These are phyloP conservation scores for Pasiphila rectangulata DNA, from an alignment of 2,888 invertebrate species.

Conservation along the genomic window DNA sequence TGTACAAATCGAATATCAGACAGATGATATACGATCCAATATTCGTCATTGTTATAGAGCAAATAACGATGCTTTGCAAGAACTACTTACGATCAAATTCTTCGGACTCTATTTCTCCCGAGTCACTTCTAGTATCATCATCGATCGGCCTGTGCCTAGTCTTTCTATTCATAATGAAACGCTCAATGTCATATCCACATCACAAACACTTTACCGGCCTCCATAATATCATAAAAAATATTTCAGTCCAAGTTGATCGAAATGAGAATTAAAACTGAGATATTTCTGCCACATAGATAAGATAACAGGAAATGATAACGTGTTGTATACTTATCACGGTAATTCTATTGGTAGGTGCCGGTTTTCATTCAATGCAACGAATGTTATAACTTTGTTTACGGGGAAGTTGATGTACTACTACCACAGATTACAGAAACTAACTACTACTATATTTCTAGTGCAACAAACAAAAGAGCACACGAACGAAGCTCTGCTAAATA, in stretches of 20 bases:
- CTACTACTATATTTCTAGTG: too few species aligned
- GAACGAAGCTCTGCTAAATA: too few species aligned
- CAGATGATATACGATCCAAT: too few species aligned
- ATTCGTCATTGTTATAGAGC: background rate
- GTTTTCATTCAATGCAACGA: slow-evolving; percentile 40
- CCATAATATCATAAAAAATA: slow-evolving; percentile 39
- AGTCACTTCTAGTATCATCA: slow-evolving; percentile 70
- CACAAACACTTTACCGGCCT: slow-evolving; percentile 34
- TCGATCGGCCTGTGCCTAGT: slow-evolving; percentile 64
- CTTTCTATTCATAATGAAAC: slow-evolving; percentile 59
- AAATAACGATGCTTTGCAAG: background rate
- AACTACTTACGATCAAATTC: slow-evolving; percentile 59
- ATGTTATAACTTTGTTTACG: slow-evolving; percentile 35
- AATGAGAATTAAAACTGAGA: slow-evolving; percentile 69
- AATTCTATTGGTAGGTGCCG: slow-evolving; percentile 48
- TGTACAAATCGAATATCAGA: too few species aligned
- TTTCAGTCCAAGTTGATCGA: slow-evolving; percentile 50
- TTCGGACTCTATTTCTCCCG: slow-evolving; percentile 56
- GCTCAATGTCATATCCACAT: slow-evolving; percentile 33
- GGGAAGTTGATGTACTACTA: too few species aligned
- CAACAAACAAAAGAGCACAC: too few species aligned
- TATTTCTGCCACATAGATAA: slow-evolving; percentile 63
- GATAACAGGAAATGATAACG: slow-evolving; percentile 65
- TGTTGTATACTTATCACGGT: slow-evolving; percentile 55
- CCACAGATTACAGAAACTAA: too few species aligned